Percentiles rank a stretch among this genome's conserved stretches.
Evolutionary conservation across 2,888 invertebrate genomes (phyloP).

Genomic region (Lycia hirtaria): DNA sequence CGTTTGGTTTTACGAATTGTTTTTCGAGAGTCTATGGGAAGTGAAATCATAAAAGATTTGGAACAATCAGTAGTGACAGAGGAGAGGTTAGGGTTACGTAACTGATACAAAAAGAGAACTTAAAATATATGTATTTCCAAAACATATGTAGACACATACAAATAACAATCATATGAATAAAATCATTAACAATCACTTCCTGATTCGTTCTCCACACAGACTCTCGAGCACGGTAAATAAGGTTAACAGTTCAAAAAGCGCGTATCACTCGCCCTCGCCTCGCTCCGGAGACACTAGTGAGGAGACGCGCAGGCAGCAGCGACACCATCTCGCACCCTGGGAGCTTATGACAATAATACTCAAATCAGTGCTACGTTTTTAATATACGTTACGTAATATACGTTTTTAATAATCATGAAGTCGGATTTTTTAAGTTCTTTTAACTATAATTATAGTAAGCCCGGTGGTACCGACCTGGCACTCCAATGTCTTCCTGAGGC

Average conservation of each 20-base stretch:
- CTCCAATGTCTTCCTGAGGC: slow-evolving; percentile 75
- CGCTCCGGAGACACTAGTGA: not conserved
- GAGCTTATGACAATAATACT: slow-evolving; percentile 1
- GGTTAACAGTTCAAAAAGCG: not conserved
- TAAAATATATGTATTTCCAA: slow-evolving; percentile 2
- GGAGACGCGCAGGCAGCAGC: not conserved
- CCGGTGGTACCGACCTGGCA: slow-evolving; percentile 60
- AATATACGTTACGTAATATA: not conserved
- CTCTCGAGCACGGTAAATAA: not conserved
- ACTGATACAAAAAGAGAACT: not conserved
- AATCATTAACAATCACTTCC: not conserved
- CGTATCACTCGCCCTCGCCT: not conserved
- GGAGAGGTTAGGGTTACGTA: not conserved
- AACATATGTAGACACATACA: not conserved
- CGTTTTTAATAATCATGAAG: too few species aligned
- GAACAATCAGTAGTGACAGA: too few species aligned
- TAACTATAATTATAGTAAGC: too few species aligned
- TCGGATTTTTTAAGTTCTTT: too few species aligned
- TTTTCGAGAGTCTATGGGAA: too few species aligned
- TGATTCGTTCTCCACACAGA: not conserved
- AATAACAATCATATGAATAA: not conserved
- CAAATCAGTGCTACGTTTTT: not conserved
- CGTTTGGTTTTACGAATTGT: too few species aligned
- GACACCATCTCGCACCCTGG: not conserved
- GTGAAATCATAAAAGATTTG: too few species aligned